Conservation (phyloP, 2,888 invertebrate genomes). For the Pheosia tremula region DNA sequence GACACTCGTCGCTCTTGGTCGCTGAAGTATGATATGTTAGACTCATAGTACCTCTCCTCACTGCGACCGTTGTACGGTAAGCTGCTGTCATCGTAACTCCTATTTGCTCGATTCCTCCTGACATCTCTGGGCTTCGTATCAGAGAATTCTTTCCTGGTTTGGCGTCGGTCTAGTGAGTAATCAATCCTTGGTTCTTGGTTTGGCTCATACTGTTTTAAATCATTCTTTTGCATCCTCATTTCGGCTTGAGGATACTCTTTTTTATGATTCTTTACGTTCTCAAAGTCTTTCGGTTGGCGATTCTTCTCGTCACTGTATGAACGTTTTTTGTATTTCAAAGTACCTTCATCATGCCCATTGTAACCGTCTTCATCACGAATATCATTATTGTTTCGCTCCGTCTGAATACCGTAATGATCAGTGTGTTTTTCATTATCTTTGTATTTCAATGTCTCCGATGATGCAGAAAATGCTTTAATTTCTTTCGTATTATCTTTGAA, state of each 20-base stretch:
- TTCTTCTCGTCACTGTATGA: constrained; percentile 72
- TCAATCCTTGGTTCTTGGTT: constrained; percentile 71
- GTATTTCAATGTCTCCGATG: constrained; percentile 79
- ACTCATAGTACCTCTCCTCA: constrained; percentile 76
- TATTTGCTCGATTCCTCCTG: constrained; percentile 62
- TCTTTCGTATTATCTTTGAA: constrained; percentile 81
- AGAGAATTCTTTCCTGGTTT: constrained; percentile 67
- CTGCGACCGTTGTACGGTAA: constrained; percentile 71
- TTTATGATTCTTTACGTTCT: constrained; percentile 64
- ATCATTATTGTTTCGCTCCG: constrained; percentile 71
- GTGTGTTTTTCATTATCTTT: constrained; percentile 73
- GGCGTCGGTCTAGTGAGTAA: constrained; percentile 75
- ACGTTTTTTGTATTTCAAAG: constrained; percentile 78
- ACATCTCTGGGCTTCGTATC: constrained; percentile 66
- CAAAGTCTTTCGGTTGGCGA: constrained; percentile 60
- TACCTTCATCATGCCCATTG: constrained; percentile 75
- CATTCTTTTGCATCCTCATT: constrained; percentile 68
- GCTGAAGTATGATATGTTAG: constrained; percentile 79
- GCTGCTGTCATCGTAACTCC: constrained; percentile 78
- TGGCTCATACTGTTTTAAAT: constrained; percentile 57
- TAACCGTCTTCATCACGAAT: constrained; percentile 66
- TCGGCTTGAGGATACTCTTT: constrained; percentile 75
- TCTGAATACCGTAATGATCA: constrained; percentile 76
- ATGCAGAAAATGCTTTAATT: constrained; percentile 79
- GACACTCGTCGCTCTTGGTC: constrained; percentile 73